Evolutionary conservation across 2,888 invertebrate species (phyloP), one percentile per base, ranked within the genome.

Genomic region (Protonemura montana): DNA sequence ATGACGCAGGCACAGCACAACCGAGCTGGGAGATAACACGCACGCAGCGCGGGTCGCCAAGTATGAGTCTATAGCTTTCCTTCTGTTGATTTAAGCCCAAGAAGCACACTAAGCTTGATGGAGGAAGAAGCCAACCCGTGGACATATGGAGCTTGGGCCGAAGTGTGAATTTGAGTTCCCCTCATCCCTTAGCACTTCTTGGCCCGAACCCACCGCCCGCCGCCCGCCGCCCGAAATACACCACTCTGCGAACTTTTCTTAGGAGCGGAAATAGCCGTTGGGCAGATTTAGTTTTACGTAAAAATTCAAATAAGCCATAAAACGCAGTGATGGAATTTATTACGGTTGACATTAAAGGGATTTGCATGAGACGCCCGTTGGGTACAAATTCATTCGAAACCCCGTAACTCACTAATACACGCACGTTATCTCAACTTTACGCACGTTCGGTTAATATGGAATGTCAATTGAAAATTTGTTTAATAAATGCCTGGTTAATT

Each of bases 51-150:
- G n/a, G 81, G 25, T 77, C 29, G 82, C 29, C 82, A 76, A 81
- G 82, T 42, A 83, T 35, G 85, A 10, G 41, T 21, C 27, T 59
- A 59, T 59, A 59, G 59, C 59, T 59, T 59, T 59, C 42, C 77
- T 29, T 41, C 81, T 81, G 76, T 85, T 76, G 30, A 85, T 76
- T 35, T 83, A 30, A 59, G 78, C 82, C 42, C 29, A 85, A 42
- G 83, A 80, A 28, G 0, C 30, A 30, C 78, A 78, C 78, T 78
- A 78, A 27, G 28, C 28, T 27, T 28, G 28, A 78, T 28, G 78
- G 78, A 78, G 78, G 78, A 78, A 78, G 78, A 78, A 78, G 78
- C 78, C 78, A 78, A 59, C 59, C 16, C 59, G 59, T 59, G 59
- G 59, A 59, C 59, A 59, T 21, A 16, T 10, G 59, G 59, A 21